Conservation (phyloP, 2,888 invertebrate genomes). For the Cephus pygmeus region DNA sequence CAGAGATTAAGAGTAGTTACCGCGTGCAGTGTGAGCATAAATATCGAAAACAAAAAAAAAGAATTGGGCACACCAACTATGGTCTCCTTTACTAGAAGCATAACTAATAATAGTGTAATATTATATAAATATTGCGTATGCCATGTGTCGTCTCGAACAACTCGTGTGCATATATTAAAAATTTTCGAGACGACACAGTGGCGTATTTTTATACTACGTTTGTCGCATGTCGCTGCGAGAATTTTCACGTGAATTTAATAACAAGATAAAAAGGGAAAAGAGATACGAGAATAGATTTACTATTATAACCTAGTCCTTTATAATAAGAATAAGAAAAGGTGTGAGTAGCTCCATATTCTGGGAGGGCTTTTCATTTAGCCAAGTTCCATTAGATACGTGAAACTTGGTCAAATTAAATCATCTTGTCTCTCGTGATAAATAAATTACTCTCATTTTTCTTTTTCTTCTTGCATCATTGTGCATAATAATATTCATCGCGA, state of each 20-base stretch:
- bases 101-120: neutral
- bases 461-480: neutral
- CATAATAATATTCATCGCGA: neutral
- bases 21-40: constrained; percentile 25
- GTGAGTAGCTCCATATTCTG: constrained; percentile 21
- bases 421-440: neutral
- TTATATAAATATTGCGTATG: neutral
- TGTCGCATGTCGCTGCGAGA: neutral
- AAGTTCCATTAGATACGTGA: neutral
- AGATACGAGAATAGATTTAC: neutral
- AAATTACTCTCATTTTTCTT: neutral
- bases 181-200: neutral
- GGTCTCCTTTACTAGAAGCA: neutral
- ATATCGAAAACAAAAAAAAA: constrained; percentile 24
- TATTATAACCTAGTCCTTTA: neutral
- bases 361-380: neutral
- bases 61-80: neutral
- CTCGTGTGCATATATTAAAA: neutral
- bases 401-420: neutral
- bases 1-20: constrained; percentile 22
- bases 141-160: neutral
- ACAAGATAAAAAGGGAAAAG: neutral
- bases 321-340: neutral
- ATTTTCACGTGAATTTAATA: neutral
- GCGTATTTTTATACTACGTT: neutral